Evolutionary conservation across 1,140 invertebrate genomes (phyloP).

Genomic region (Trachelipus rathkii): DNA sequence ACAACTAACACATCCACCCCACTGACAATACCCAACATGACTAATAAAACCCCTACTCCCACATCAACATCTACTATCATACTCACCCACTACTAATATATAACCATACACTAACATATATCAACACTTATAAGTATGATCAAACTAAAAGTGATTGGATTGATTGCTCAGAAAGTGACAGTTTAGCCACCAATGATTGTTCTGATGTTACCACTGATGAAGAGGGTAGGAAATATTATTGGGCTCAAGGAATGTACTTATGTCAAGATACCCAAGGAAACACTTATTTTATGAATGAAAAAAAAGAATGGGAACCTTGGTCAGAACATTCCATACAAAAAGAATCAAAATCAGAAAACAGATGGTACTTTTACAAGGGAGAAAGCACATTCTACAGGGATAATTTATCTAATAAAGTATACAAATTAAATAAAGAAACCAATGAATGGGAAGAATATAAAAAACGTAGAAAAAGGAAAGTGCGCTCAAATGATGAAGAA

Average conservation of each 20-base stretch:
- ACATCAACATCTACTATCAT: no score
- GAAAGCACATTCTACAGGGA: conserved; percentile 69
- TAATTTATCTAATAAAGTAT: conserved; percentile 62
- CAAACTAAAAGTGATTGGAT: conserved; percentile 32
- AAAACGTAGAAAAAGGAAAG: conserved; percentile 32
- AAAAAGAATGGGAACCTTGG: no score
- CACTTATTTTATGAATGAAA: conserved; percentile 40
- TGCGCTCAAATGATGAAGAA: conserved; percentile 37
- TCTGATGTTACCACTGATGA: conserved; percentile 30
- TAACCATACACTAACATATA: no score
- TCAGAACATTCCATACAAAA: conserved; percentile 14
- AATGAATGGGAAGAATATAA: conserved; percentile 56
- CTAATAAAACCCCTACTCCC: no score
- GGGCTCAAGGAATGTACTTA: conserved; percentile 37
- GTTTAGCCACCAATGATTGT: conserved; percentile 12
- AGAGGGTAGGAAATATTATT: conserved; percentile 41
- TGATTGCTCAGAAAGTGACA: neutral
- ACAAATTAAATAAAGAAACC: conserved; percentile 61
- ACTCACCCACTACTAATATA: no score
- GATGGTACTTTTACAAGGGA: conserved; percentile 63
- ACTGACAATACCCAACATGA: no score
- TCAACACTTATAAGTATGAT: conserved; percentile 39
- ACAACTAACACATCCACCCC: no score
- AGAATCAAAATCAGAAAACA: conserved; percentile 47
- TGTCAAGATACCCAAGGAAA: conserved; percentile 36